Evolutionary conservation across 2,888 invertebrate genomes (phyloP), one percentile per base, ranked within the genome.

Genomic region (Ferrisia virgata): DNA sequence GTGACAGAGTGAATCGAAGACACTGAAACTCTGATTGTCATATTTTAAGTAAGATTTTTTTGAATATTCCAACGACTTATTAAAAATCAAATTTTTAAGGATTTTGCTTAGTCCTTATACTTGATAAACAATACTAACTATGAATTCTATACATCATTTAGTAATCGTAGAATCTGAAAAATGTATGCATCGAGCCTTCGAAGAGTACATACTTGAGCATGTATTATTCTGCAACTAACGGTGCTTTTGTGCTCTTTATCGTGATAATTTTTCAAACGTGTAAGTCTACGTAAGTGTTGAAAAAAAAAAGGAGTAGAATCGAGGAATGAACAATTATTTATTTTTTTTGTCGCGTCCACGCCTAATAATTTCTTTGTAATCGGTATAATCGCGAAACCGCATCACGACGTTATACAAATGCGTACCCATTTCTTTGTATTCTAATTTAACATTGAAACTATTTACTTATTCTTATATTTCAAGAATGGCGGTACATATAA

Each of bases 361-460:
- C 58, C 58, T 64, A 64, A 64, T 64, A 64, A 64, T 64, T 64
- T 64, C 58, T 25, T 64, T 64, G 58, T 64, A 28, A 64, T 64
- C 58, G 58, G 58, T 25, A 64, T 25, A 25, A 64, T 64, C 22
- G 58, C 58, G 28, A 64, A 64, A 64, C 58, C 25, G 58, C 58
- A 64, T 25, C 58, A 64, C 58, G 58, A 64, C 25, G 25, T 11
- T 25, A 64, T 28, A 64, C 28, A 64, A 28, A 64, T 1, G 25
- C 58, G 58, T 64, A 64, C 47, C 47, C 47, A 47, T 64, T 53
- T 64, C 58, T 64, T 64, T 64, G 58, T 64, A 64, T 64, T 64
- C 28, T 64, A 64, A 64, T 64, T 25, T 25, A 64, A 64, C 58
- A 64, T 64, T 47, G 47, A 47, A 47, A 64, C 22, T 64, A 64